These are phyloP conservation scores for Batillaria attramentaria DNA, from an alignment of 1,140 invertebrate species.

Conservation along the genomic window DNA sequence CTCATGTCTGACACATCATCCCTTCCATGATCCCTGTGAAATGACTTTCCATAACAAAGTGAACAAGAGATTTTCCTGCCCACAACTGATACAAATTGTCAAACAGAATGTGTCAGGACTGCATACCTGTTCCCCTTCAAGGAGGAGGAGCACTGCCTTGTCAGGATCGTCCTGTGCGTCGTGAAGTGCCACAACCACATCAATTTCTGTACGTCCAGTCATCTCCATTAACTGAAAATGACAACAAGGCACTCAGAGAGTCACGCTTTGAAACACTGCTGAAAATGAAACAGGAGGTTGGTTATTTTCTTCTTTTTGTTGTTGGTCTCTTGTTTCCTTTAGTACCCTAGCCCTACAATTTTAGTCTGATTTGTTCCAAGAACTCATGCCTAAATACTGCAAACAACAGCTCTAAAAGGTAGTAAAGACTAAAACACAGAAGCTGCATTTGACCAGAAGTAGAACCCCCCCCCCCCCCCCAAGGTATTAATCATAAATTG, in stretches of 20 bases:
- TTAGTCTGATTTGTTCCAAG: no score
- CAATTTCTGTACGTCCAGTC: constrained; percentile 67
- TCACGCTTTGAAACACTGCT: neutral
- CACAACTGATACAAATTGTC: neutral
- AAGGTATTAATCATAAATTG: no score
- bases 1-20: no score
- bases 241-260: constrained; percentile 10
- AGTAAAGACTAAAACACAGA: no score
- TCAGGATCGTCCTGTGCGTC: constrained; percentile 72
- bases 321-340: no score
- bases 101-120: no score
- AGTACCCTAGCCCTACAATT: no score
- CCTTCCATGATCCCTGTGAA: neutral
- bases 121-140: constrained; percentile 79
- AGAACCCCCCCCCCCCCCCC: no score
- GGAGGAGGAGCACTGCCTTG: constrained; percentile 81
- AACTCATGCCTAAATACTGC: no score
- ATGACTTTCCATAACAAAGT: constrained; percentile 8
- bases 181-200: constrained; percentile 70
- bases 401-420: no score
- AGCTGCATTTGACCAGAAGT: no score
- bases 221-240: constrained; percentile 51
- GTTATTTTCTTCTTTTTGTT: no score
- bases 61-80: neutral
- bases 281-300: neutral